phyloP scores from a whole-genome alignment of 1,140 invertebrate species.

The Potamilus streckersoni region DNA sequence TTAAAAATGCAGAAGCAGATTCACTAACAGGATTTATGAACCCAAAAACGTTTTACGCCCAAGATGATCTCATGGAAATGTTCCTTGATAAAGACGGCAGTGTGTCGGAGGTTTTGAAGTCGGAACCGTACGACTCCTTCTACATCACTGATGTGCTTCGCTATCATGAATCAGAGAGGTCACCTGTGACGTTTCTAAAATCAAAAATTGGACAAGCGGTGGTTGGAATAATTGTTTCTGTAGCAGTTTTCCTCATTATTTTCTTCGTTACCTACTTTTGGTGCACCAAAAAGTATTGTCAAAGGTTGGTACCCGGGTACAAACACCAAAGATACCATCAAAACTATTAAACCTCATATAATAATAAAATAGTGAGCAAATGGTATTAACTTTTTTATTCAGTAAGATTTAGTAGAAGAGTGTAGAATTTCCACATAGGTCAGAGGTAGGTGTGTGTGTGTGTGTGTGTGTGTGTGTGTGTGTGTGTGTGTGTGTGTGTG shows the following conservation, averaged over 20 bases:
- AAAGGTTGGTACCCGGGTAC: too few species aligned
- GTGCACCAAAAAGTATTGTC: too few species aligned
- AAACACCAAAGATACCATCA: too few species aligned
- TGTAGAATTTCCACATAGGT: too few species aligned
- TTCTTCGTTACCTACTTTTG: not conserved
- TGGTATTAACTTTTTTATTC: too few species aligned
- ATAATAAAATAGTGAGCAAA: too few species aligned
- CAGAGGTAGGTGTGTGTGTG: too few species aligned
- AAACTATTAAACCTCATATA: too few species aligned
- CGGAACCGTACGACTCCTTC: slow-evolving; percentile 22
- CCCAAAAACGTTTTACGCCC: slow-evolving; percentile 10
- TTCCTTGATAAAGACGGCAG: slow-evolving; percentile 1
- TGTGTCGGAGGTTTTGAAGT: slow-evolving; percentile 17
- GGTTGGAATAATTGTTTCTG: not conserved
- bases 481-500: too few species aligned
- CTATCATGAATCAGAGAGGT: not conserved
- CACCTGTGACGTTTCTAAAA: not conserved
- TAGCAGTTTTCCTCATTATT: not conserved
- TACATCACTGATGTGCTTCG: slow-evolving; percentile 4
- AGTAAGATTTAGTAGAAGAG: too few species aligned
- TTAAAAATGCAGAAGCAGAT: slow-evolving; percentile 7
- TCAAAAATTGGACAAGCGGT: slow-evolving; percentile 3
- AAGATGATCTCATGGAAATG: slow-evolving; percentile 10
- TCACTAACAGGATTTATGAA: slow-evolving; percentile 2
- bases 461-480: too few species aligned